A percentile compares a stretch with the other conserved stretches of the same genome.
These are phyloP conservation scores for Pygmarrhopalites habei DNA, from an alignment of 1,140 invertebrate species.

Conservation along the genomic window DNA sequence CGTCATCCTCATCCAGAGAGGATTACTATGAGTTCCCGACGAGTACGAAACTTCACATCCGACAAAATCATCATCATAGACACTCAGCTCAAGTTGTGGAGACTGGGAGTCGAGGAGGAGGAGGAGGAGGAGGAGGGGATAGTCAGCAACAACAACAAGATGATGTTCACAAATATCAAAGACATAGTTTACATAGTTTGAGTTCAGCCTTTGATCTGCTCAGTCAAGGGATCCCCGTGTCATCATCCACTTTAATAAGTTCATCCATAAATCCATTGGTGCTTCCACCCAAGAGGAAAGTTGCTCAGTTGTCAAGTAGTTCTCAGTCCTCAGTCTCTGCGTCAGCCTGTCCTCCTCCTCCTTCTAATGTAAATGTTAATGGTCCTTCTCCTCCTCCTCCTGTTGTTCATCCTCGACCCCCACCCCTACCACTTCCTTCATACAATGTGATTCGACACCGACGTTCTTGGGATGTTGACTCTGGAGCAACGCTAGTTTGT, in stretches of 20 bases:
- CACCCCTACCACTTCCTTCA: slow-evolving; percentile 24
- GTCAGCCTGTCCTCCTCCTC: not conserved
- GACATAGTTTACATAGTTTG: slow-evolving; percentile 28
- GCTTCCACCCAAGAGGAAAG: slow-evolving; percentile 14
- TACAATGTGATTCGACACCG: slow-evolving; percentile 15
- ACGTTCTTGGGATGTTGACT: slow-evolving; percentile 30
- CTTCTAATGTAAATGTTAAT: too few relatives aligned
- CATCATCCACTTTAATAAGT: slow-evolving; percentile 6
- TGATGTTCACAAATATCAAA: slow-evolving; percentile 4
- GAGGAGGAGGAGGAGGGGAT: too few relatives aligned
- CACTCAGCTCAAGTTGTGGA: too few relatives aligned
- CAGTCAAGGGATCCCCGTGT: slow-evolving; percentile 13
- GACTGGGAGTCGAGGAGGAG: not conserved
- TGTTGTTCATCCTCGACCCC: slow-evolving; percentile 9
- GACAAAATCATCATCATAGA: not conserved
- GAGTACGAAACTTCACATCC: slow-evolving; percentile 20
- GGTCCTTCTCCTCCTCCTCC: not conserved
- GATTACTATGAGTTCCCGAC: slow-evolving; percentile 39
- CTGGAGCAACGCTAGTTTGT: slow-evolving; percentile 11
- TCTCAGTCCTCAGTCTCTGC: not conserved
- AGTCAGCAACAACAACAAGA: not conserved
- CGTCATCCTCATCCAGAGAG: slow-evolving; percentile 12
- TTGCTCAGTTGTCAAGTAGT: slow-evolving; percentile 8
- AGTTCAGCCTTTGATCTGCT: slow-evolving; percentile 32
- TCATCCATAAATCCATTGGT: slow-evolving; percentile 7